These are phyloP conservation scores for Meiosimyza decipiens DNA, from an alignment of 2,888 invertebrate genomes.

Conservation along the genomic window DNA sequence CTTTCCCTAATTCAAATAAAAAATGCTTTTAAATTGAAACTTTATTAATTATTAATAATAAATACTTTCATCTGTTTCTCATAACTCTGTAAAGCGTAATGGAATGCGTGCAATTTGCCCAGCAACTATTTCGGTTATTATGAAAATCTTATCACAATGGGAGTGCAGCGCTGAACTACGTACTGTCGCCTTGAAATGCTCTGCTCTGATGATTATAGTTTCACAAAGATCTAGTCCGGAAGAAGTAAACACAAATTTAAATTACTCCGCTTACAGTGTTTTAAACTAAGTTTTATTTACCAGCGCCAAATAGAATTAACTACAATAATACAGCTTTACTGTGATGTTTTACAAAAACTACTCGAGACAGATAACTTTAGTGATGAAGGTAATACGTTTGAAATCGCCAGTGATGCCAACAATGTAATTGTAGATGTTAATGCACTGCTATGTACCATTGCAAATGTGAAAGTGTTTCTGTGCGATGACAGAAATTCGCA, in stretches of 20 bases:
- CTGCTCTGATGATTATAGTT: conserved; percentile 70
- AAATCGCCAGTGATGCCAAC: conserved; percentile 57
- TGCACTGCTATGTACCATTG: conserved; percentile 62
- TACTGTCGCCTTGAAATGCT: conserved; percentile 69
- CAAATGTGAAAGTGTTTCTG: conserved; percentile 62
- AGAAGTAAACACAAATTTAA: conserved; percentile 62
- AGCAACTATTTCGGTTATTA: conserved; percentile 71
- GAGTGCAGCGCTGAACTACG: conserved; percentile 66
- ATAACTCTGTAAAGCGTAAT: conserved; percentile 66
- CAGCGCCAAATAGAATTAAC: conserved; percentile 72
- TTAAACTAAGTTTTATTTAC: conserved; percentile 19
- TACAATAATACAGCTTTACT: conserved; percentile 65
- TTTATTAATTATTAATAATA: too few relatives aligned
- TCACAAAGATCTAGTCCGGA: conserved; percentile 71
- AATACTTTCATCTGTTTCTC: too few relatives aligned
- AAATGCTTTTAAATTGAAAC: too few relatives aligned
- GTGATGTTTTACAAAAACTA: conserved; percentile 64
- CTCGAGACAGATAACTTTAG: conserved; percentile 60
- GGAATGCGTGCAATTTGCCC: conserved; percentile 73
- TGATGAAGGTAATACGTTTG: conserved; percentile 53
- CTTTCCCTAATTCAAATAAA: too few relatives aligned
- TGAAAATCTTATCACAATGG: conserved; percentile 68
- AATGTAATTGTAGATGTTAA: conserved; percentile 58
- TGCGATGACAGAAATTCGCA: conserved; percentile 49
- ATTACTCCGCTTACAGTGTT: neutral